Percentiles rank a stretch among this genome's conserved stretches.
Evolutionary conservation across 2,113 vertebrate species (phyloP).

Genomic region (Octodon degus): DNA sequence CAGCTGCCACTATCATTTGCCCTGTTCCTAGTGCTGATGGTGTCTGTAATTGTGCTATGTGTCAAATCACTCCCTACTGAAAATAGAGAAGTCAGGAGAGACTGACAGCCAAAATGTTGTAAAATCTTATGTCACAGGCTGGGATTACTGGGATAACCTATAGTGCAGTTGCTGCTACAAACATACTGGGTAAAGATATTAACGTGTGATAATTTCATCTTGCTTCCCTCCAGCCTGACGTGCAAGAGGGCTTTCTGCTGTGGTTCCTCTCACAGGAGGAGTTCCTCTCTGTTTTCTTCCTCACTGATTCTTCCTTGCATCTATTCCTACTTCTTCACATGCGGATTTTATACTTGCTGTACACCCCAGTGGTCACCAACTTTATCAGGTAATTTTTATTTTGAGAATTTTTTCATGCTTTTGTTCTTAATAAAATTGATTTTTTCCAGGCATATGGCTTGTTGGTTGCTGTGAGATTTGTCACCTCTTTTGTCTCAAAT

Average conservation of each 20-base stretch:
- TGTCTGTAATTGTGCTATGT: not conserved
- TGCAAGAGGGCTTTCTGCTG: not conserved
- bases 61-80: not conserved
- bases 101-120: not conserved
- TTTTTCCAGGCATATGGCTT: not conserved
- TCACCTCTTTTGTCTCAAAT: not conserved
- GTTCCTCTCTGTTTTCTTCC: not conserved
- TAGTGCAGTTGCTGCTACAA: not conserved
- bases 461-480: not conserved
- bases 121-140: not conserved
- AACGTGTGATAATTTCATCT: not conserved
- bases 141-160: not conserved
- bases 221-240: not conserved
- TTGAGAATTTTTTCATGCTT: not conserved
- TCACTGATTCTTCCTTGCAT: not conserved
- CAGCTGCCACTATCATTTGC: not conserved
- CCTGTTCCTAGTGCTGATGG: not conserved
- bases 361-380: not conserved
- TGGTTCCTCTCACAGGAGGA: not conserved
- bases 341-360: not conserved
- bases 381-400: not conserved
- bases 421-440: not conserved
- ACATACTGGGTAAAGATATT: not conserved
- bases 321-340: not conserved
- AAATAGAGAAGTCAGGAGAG: not conserved